phyloP scores from a whole-genome alignment of 2,113 vertebrate species.

The Chaetodon auriga region DNA sequence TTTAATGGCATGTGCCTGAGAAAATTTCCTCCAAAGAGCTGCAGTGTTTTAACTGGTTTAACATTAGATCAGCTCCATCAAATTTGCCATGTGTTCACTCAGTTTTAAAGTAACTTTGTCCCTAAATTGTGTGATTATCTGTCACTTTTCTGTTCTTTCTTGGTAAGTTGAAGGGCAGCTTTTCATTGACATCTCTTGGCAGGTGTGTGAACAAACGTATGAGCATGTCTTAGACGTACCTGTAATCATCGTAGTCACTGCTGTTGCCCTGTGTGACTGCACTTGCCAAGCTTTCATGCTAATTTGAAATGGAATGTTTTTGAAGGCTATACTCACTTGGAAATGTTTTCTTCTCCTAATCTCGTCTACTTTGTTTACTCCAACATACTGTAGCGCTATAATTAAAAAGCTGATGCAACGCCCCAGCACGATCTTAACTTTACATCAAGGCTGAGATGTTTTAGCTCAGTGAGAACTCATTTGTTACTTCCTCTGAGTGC shows the following conservation, averaged over 20 bases:
- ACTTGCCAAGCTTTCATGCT: slow-evolving; percentile 13
- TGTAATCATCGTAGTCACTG: neutral
- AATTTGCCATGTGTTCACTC: neutral
- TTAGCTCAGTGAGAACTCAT: slow-evolving; percentile 29
- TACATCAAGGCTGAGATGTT: slow-evolving; percentile 43
- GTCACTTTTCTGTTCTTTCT: neutral
- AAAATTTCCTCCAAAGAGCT: neutral
- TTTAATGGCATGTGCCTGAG: neutral
- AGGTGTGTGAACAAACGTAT: neutral
- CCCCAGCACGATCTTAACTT: slow-evolving; percentile 33
- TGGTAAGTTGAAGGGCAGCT: neutral
- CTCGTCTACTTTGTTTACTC: slow-evolving; percentile 42
- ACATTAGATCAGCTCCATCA: neutral
- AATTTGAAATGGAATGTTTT: slow-evolving; percentile 23
- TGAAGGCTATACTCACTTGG: slow-evolving; percentile 13
- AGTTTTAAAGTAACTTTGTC: neutral
- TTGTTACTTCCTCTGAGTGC: slow-evolving; percentile 46
- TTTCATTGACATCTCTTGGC: neutral
- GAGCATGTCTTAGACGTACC: neutral
- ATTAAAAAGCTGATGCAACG: slow-evolving; percentile 58
- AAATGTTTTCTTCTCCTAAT: slow-evolving; percentile 49
- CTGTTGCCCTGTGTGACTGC: neutral
- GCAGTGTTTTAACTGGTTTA: neutral
- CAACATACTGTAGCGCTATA: slow-evolving; percentile 29
- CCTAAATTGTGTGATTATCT: neutral